These are phyloP conservation scores for Andricus grossulariae DNA, from an alignment of 1,140 invertebrate genomes.

Conservation along the genomic window DNA sequence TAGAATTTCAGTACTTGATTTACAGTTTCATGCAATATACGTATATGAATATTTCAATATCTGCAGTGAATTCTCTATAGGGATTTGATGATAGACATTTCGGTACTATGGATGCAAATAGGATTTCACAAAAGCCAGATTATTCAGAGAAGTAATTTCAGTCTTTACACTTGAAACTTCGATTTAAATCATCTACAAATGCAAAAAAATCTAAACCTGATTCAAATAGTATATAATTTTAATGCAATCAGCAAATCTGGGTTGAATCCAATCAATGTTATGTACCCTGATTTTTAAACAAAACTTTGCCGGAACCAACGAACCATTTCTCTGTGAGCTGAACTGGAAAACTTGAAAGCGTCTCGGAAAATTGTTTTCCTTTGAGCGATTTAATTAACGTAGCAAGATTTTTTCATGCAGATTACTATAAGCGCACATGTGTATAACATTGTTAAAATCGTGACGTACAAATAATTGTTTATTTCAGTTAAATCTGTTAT, in stretches of 20 bases:
- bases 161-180: no score
- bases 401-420: conserved; percentile 8
- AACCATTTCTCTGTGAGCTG: no score
- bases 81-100: no score
- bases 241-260: conserved; percentile 3
- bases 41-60: no score
- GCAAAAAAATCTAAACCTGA: not conserved
- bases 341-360: not conserved
- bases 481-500: no score
- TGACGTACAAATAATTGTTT: no score
- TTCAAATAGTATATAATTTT: not conserved
- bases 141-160: no score
- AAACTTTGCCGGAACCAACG: no score
- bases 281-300: not conserved
- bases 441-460: no score
- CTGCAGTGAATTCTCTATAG: no score
- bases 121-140: no score
- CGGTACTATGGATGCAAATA: no score
- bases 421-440: not conserved
- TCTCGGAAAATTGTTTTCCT: not conserved
- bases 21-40: not conserved
- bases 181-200: not conserved
- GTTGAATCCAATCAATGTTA: not conserved
- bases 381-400: not conserved
- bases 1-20: not conserved